phyloP scores from a whole-genome alignment of 2,113 vertebrate genomes.

The Thermophis baileyi region DNA sequence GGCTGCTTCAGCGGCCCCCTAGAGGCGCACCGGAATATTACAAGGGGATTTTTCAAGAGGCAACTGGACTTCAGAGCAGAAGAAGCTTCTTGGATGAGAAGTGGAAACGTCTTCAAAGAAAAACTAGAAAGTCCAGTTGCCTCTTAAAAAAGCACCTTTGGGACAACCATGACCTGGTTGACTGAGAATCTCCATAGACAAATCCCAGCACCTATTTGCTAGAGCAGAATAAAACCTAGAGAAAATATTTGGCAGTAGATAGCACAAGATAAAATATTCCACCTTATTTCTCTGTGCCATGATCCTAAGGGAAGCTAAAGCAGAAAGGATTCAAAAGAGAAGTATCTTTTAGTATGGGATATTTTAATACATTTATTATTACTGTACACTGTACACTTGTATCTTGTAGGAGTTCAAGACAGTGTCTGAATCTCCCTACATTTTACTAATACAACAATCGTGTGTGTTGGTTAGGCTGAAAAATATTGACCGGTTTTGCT shows the following conservation, averaged over 20 bases:
- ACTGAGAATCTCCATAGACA: too few relatives aligned
- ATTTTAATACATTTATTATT: background rate
- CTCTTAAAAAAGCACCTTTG: too few relatives aligned
- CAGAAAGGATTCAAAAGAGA: background rate
- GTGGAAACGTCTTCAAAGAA: too few relatives aligned
- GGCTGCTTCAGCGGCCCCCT: too few relatives aligned
- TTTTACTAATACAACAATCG: background rate
- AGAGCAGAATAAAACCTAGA: background rate
- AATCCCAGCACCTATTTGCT: background rate
- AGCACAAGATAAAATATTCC: background rate
- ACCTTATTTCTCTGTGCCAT: background rate
- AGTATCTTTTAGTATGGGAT: background rate
- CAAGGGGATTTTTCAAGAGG: too few relatives aligned
- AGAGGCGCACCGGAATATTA: too few relatives aligned
- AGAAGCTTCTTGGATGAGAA: too few relatives aligned
- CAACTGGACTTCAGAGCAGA: too few relatives aligned
- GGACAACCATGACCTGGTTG: too few relatives aligned
- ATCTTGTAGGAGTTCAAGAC: background rate
- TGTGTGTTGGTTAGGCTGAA: background rate
- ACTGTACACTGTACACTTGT: background rate
- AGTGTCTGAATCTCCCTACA: background rate
- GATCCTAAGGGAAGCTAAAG: background rate
- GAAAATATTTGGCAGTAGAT: background rate
- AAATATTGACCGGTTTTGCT: background rate
- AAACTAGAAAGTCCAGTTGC: too few relatives aligned